phyloP scores from a whole-genome alignment of 2,113 vertebrate genomes.

The Geothlypis trichas region DNA sequence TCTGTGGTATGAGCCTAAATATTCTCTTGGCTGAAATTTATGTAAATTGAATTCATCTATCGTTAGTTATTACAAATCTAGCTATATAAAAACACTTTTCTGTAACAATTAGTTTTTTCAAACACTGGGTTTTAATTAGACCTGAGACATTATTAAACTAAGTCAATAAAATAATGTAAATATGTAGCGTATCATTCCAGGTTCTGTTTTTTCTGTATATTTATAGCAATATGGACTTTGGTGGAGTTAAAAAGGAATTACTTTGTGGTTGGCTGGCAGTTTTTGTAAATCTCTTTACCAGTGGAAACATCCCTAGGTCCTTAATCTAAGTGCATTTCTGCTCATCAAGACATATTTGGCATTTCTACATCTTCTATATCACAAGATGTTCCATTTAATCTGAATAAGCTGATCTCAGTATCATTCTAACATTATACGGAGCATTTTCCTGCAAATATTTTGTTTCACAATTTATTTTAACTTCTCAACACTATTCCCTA shows the following conservation, averaged over 20 bases:
- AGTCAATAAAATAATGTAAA: constrained; percentile 66
- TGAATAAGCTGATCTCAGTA: neutral
- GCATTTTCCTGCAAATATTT: neutral
- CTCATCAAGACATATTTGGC: neutral
- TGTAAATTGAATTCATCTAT: constrained; percentile 98
- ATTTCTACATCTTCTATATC: neutral
- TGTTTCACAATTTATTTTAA: neutral
- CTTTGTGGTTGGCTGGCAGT: neutral
- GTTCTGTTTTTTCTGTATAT: constrained; percentile 17
- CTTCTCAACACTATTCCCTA: neutral
- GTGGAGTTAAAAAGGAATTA: neutral
- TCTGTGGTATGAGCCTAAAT: constrained; percentile 90
- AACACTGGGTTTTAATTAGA: constrained; percentile 90
- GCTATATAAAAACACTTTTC: constrained; percentile 87
- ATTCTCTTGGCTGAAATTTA: constrained; percentile 94
- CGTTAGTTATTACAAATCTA: constrained; percentile 89
- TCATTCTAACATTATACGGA: neutral
- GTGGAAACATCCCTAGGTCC: neutral
- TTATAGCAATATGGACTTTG: neutral
- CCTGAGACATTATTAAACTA: constrained; percentile 74
- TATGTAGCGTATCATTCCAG: constrained; percentile 72
- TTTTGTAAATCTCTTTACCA: neutral
- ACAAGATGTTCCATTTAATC: neutral
- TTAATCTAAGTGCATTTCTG: neutral
- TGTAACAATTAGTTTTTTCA: constrained; percentile 91